Percentiles rank a stretch among this genome's conserved stretches.
phyloP scores from a whole-genome alignment of 2,888 invertebrate genomes.

The Luffia ferchaultella region DNA sequence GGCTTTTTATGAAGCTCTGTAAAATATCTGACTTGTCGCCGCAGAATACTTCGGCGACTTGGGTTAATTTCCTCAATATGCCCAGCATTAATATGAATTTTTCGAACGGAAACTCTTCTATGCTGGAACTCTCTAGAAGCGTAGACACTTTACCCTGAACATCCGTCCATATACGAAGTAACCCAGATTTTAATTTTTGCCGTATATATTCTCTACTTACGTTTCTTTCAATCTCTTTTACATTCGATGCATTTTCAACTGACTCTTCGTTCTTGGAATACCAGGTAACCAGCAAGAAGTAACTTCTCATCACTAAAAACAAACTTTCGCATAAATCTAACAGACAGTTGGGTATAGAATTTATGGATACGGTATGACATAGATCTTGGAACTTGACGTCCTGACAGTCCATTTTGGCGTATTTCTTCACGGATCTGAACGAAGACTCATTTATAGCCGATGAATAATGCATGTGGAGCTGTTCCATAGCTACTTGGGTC shows the following conservation, averaged over 20 bases:
- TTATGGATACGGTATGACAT: constrained; percentile 67
- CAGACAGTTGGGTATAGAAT: constrained; percentile 70
- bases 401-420: constrained; percentile 31
- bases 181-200: constrained; percentile 89
- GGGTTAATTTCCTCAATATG: constrained; percentile 86
- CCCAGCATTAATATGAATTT: constrained; percentile 92
- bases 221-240: constrained; percentile 68
- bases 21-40: constrained; percentile 86
- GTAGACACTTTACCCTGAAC: constrained; percentile 90
- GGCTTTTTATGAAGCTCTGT: constrained; percentile 86
- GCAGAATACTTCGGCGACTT: constrained; percentile 91
- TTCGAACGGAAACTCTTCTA: constrained; percentile 91
- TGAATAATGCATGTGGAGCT: constrained; percentile 93
- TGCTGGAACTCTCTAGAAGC: constrained; percentile 79
- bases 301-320: constrained; percentile 82
- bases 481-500: constrained; percentile 92
- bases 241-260: constrained; percentile 23
- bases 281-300: constrained; percentile 80
- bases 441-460: constrained; percentile 89
- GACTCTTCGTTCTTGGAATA: constrained; percentile 64
- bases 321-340: constrained; percentile 87
- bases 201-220: constrained; percentile 81
- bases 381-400: constrained; percentile 78
- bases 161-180: constrained; percentile 91
- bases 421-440: constrained; percentile 65